Conservation (phyloP, 2,888 invertebrate genomes). For the Phorcus lineatus region DNA sequence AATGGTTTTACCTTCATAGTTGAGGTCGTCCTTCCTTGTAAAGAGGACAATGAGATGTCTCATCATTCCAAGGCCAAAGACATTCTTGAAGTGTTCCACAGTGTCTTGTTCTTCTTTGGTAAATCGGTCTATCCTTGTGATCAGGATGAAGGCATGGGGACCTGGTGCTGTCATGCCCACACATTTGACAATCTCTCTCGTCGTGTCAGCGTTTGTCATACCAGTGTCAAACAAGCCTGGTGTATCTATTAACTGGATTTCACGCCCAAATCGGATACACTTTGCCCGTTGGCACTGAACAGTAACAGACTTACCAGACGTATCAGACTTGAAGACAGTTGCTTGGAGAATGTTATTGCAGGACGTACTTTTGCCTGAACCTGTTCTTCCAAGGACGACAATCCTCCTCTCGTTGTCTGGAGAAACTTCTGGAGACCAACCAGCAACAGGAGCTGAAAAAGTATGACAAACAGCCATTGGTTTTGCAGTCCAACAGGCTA, state of each 20-base stretch:
- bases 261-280: neutral
- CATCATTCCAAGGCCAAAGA: constrained; percentile 29
- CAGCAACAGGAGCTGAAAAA: too few species aligned
- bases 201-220: constrained; percentile 28
- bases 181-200: constrained; percentile 25
- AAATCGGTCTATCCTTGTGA: neutral
- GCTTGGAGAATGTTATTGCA: neutral
- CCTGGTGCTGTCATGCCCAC: constrained; percentile 34
- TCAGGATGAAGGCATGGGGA: constrained; percentile 7
- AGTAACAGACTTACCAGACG: neutral
- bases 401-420: constrained; percentile 28
- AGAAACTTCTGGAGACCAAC: too few species aligned
- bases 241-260: constrained; percentile 34
- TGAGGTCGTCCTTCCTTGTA: constrained; percentile 35
- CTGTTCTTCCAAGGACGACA: constrained; percentile 38
- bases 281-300: neutral
- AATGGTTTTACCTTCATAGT: neutral
- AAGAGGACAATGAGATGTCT: constrained; percentile 32
- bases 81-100: constrained; percentile 26
- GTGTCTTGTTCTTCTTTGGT: constrained; percentile 41
- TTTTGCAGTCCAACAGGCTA: too few species aligned
- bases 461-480: too few species aligned
- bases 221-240: constrained; percentile 40
- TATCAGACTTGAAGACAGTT: neutral
- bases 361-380: constrained; percentile 38